These are phyloP conservation scores for Myiotriccus ornatus DNA, from an alignment of 2,797 vertebrate species.

Conservation along the genomic window DNA sequence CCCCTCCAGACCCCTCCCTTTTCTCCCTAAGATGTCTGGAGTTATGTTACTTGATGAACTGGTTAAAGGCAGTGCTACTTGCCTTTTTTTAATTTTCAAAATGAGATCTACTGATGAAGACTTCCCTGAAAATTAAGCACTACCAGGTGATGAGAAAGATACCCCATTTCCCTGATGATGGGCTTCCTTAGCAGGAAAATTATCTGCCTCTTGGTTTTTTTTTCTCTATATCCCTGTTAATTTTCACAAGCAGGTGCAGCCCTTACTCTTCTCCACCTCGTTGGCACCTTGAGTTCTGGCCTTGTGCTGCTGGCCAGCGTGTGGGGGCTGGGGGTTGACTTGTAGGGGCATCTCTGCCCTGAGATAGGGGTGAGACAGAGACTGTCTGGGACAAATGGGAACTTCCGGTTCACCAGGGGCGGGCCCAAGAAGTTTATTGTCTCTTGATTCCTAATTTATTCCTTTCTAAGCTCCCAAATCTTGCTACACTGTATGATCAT, in stretches of 20 bases:
- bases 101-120: neutral
- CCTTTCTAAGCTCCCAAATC: neutral
- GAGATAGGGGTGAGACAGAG: neutral
- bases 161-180: neutral
- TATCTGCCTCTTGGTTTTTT: neutral
- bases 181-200: neutral
- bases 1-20: neutral
- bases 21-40: neutral
- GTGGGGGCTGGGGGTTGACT: neutral
- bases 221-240: neutral
- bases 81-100: neutral
- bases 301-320: neutral
- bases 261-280: neutral
- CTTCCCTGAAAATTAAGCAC: neutral
- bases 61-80: neutral
- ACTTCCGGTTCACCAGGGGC: neutral
- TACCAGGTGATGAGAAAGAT: neutral
- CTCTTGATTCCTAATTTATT: neutral
- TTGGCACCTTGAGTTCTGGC: neutral
- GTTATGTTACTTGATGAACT: neutral
- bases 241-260: neutral
- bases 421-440: neutral
- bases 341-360: neutral
- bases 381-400: neutral
- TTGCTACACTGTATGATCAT: neutral